phyloP scores from a whole-genome alignment of 2,888 invertebrate genomes.

The Thereva nobilitata region DNA sequence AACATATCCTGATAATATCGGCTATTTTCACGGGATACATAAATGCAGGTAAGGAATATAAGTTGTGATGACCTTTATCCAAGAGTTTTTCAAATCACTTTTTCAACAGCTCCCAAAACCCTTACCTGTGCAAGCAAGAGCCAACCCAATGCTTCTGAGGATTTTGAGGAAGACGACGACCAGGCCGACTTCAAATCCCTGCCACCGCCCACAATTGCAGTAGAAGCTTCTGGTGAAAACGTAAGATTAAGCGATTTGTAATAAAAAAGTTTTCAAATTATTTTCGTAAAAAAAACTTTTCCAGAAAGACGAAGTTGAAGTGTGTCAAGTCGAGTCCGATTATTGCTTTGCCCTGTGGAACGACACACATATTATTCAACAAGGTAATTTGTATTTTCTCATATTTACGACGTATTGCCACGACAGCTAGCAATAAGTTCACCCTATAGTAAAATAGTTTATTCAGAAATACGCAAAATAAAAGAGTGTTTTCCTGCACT shows the following conservation, averaged over 20 bases:
- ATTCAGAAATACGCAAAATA: background rate
- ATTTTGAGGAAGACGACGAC: conserved; percentile 11
- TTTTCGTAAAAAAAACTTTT: background rate
- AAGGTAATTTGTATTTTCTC: conserved; percentile 60
- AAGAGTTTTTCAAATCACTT: background rate
- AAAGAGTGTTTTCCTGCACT: too few relatives aligned
- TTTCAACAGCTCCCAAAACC: conserved; percentile 11
- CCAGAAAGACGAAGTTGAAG: conserved; percentile 48
- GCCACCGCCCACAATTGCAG: conserved; percentile 6
- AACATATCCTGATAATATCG: conserved; percentile 16
- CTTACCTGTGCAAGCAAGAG: conserved; percentile 10
- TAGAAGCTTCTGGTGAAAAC: background rate
- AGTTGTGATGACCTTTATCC: background rate
- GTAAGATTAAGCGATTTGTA: conserved; percentile 4
- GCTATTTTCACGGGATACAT: background rate
- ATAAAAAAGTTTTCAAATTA: background rate
- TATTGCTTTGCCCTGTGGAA: conserved; percentile 76
- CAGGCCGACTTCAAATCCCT: conserved; percentile 18
- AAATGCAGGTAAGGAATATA: conserved; percentile 5
- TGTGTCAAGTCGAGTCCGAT: conserved; percentile 60
- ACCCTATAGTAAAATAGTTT: background rate
- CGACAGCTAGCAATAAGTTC: too few relatives aligned
- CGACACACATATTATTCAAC: conserved; percentile 68
- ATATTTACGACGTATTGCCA: background rate
- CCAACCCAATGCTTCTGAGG: conserved; percentile 5